A percentile compares a stretch with the other conserved stretches of the same genome.
phyloP scores from a whole-genome alignment of 2,888 invertebrate genomes.

The Tholera decimalis region DNA sequence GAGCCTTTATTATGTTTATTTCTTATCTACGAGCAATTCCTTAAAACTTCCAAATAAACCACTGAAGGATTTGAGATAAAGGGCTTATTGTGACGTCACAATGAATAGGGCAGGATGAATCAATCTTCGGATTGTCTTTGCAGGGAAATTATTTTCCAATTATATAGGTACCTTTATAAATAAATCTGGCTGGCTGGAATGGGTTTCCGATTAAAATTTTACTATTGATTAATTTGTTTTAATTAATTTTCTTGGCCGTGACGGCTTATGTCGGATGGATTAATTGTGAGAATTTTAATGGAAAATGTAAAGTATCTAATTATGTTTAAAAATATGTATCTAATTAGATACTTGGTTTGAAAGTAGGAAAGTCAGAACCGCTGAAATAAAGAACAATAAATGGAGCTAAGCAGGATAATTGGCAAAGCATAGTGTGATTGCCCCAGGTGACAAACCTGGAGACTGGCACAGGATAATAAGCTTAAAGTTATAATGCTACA shows the following conservation, averaged over 20 bases:
- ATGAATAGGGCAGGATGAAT: constrained; percentile 57
- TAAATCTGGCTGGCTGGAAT: constrained; percentile 18
- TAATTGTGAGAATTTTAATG: not conserved
- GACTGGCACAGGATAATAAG: too few relatives aligned
- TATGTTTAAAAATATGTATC: too few relatives aligned
- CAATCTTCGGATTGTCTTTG: constrained; percentile 63
- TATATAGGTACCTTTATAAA: constrained; percentile 39
- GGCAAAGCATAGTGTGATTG: too few relatives aligned
- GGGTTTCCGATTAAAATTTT: constrained; percentile 29
- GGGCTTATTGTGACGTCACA: constrained; percentile 54
- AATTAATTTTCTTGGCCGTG: constrained; percentile 39
- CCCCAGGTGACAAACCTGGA: too few relatives aligned
- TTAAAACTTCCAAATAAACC: constrained; percentile 62
- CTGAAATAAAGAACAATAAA: too few relatives aligned
- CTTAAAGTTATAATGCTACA: too few relatives aligned
- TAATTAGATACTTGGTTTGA: too few relatives aligned
- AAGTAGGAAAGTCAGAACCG: too few relatives aligned
- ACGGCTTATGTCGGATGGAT: constrained; percentile 12
- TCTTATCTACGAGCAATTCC: constrained; percentile 63
- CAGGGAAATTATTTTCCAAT: constrained; percentile 51
- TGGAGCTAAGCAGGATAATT: too few relatives aligned
- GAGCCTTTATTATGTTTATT: constrained; percentile 57
- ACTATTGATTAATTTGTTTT: constrained; percentile 38
- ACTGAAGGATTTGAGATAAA: constrained; percentile 64
- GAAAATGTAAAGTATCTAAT: not conserved